These are phyloP conservation scores for Theristicus caerulescens DNA, from an alignment of 2,113 vertebrate genomes.

Conservation along the genomic window DNA sequence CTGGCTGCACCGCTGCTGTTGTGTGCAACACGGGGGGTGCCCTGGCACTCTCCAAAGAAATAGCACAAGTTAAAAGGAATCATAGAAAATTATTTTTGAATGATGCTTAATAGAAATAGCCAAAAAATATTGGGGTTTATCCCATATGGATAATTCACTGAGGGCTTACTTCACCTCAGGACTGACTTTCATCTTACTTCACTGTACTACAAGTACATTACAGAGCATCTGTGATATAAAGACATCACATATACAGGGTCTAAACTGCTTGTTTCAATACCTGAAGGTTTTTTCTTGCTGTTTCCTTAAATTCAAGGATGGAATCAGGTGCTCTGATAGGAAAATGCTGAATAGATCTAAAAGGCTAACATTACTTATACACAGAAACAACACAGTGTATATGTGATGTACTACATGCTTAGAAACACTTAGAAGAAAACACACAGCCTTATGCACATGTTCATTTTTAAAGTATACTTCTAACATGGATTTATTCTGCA, in stretches of 20 bases:
- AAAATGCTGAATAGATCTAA: neutral
- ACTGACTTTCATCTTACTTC: neutral
- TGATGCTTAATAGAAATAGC: neutral
- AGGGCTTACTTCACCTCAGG: neutral
- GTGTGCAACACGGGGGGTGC: rapidly evolving
- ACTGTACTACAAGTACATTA: too few relatives aligned
- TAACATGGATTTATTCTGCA: neutral
- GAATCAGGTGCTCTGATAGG: neutral
- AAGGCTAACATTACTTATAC: neutral
- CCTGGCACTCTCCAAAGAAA: neutral
- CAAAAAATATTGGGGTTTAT: neutral
- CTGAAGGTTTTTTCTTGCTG: neutral
- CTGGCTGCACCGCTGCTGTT: rapidly evolving
- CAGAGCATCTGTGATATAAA: neutral
- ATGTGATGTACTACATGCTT: neutral
- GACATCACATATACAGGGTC: neutral
- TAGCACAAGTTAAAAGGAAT: neutral
- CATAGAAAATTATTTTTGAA: neutral
- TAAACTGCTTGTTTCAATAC: neutral
- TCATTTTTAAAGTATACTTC: neutral
- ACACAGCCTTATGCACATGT: neutral
- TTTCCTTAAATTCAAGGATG: neutral
- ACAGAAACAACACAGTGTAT: neutral
- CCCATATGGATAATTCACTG: neutral
- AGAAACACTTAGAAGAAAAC: neutral